Evolutionary conservation across 2,797 vertebrate genomes (phyloP), one percentile per base, ranked within the genome.

Genomic region (Emydoidea blandingii): DNA sequence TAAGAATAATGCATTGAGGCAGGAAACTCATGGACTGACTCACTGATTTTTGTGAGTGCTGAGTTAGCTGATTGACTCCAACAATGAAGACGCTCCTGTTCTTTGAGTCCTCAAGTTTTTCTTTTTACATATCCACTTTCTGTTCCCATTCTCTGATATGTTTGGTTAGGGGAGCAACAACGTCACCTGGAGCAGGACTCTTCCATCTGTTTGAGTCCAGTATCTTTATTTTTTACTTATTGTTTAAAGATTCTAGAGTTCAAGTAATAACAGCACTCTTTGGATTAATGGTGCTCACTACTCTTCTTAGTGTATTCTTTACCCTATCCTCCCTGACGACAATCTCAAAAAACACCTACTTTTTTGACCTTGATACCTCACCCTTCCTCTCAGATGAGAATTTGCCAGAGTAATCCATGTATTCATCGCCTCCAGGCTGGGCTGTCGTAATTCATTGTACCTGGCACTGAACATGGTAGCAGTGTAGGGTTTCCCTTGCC

Each of bases 61-160:
- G 16, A 72, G 3, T 79, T 18, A 68, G 62, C 34, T n/a, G 62
- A 34, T 19, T 34, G 62, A 68, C 18, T 19, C 34, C 65, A 68
- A 68, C 54, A 72, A 4, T 31, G 53, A 72, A 90, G 76, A 62
- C 59, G 57, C 3, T 81, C 62, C 14, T 91, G 21, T 79, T 83
- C 74, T 83, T n/a, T 14, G 65, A 76, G 92, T 81, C 92, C 85
- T 80, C 27, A 44, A 79, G 49, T 41, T 41, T 78, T 79, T 85
- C 95, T 79, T 68, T n/a, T 65, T 74, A 1, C 44, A 12, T 92
- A 93, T 94, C 85, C 85, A 88, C 41, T 83, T 89, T 94, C 72
- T 44, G 3, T 93, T 84, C 49, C 81, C 89, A 3, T n/a, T 95
- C 93, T 92, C 87, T 19, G 91, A 76, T 29, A 47, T 9, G 11